Conservation (phyloP, 2,797 vertebrate species). For the Pagetopsis macropterus region DNA sequence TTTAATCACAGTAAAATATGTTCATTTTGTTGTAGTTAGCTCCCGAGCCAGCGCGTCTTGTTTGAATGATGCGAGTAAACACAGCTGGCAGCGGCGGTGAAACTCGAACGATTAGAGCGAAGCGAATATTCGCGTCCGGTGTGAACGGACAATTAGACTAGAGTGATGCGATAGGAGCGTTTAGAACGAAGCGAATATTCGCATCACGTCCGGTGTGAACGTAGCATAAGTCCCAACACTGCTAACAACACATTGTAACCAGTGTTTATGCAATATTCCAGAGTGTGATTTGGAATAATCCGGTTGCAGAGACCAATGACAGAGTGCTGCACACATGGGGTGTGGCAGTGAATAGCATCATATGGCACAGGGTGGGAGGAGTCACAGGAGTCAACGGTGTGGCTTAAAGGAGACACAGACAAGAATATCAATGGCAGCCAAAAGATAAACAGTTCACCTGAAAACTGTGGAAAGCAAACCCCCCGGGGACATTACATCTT, state of each 20-base stretch:
- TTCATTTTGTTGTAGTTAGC: too few species aligned
- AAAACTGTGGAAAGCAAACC: background rate
- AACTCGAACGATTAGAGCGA: too few species aligned
- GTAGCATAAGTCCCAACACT: too few species aligned
- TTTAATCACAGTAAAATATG: too few species aligned
- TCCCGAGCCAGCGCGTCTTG: too few species aligned
- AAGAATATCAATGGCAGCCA: constrained; percentile 27
- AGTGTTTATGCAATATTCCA: background rate
- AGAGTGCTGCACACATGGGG: constrained; percentile 47
- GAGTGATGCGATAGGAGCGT: too few species aligned
- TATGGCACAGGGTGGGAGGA: constrained; percentile 62
- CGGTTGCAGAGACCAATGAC: constrained; percentile 31
- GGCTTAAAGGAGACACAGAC: constrained; percentile 50
- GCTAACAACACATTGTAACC: background rate
- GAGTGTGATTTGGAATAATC: constrained; percentile 5
- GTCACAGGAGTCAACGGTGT: constrained; percentile 43
- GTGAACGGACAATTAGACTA: too few species aligned
- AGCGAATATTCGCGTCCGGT: too few species aligned
- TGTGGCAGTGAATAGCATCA: constrained; percentile 68
- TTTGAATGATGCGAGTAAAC: too few species aligned
- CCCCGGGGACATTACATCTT: constrained; percentile 15
- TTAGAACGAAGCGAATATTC: too few species aligned
- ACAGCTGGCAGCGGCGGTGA: too few species aligned
- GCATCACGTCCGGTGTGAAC: too few species aligned
- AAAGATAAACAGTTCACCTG: background rate